Conservation (phyloP, 2,113 vertebrate genomes). For the Sinocyclocheilus maitianheensis region DNA sequence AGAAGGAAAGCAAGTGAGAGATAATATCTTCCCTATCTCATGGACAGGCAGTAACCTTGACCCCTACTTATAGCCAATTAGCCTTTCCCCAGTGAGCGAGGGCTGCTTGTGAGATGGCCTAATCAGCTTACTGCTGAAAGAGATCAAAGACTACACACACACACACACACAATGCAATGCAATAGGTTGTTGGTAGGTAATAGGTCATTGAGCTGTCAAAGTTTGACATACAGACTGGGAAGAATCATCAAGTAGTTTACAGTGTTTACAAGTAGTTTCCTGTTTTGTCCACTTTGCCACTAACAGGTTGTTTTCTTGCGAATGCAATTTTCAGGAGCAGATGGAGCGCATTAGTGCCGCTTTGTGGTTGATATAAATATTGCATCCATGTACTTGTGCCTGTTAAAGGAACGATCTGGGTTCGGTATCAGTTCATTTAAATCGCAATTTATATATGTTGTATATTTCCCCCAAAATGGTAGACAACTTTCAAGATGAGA, state of each 20-base stretch:
- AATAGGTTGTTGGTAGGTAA: too few species aligned
- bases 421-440: not conserved
- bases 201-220: not conserved
- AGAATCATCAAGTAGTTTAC: conserved; percentile 6
- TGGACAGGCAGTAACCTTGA: conserved; percentile 25
- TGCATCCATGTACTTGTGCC: not conserved
- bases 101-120: conserved; percentile 20
- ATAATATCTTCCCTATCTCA: not conserved
- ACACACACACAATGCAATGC: not conserved
- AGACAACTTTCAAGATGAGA: not conserved
- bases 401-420: not conserved
- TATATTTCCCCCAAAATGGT: not conserved
- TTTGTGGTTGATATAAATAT: not conserved
- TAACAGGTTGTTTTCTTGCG: not conserved
- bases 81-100: not conserved
- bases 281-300: not conserved
- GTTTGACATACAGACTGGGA: not conserved
- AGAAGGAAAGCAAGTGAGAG: not conserved
- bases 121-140: conserved; percentile 27
- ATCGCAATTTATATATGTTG: not conserved
- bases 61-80: conserved; percentile 25
- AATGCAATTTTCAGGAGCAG: not conserved
- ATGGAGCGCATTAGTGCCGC: not conserved
- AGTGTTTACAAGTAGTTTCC: not conserved
- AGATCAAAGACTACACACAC: conserved; percentile 30